Conservation (phyloP, 2,797 vertebrate genomes). For the Graptemys geographica region DNA sequence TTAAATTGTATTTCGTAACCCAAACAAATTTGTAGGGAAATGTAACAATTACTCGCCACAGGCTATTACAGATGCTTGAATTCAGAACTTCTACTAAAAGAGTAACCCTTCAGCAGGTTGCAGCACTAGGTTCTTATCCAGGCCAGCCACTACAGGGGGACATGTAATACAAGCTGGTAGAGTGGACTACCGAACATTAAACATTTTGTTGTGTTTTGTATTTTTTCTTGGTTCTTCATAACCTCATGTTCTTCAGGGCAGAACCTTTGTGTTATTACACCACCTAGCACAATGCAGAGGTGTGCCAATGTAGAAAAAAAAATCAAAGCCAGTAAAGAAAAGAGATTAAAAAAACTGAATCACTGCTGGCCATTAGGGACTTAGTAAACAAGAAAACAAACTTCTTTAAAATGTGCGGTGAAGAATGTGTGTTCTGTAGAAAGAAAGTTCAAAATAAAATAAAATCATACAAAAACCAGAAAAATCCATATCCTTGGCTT, state of each 20-base stretch:
- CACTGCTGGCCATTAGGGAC: not conserved
- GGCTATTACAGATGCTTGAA: not conserved
- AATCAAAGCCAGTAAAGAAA: not conserved
- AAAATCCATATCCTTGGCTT: not conserved
- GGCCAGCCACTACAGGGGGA: not conserved
- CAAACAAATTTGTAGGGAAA: not conserved
- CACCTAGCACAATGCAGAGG: not conserved
- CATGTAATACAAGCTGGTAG: not conserved
- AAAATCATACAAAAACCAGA: not conserved
- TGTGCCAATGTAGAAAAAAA: not conserved
- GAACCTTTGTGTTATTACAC: not conserved
- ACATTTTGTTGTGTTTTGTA: not conserved
- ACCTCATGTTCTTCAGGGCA: not conserved
- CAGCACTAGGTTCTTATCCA: not conserved
- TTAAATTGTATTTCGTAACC: not conserved
- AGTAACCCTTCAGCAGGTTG: not conserved
- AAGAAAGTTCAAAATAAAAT: not conserved
- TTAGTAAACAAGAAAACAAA: not conserved
- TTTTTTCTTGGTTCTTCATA: not conserved
- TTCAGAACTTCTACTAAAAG: not conserved
- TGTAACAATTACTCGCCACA: not conserved
- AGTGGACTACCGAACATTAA: not conserved
- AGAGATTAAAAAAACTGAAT: not conserved
- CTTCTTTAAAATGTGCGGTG: not conserved
- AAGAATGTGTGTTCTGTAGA: not conserved